Evolutionary conservation across 2,113 vertebrate species (phyloP), one percentile per base, ranked within the genome.

Genomic region (Spea bombifrons): DNA sequence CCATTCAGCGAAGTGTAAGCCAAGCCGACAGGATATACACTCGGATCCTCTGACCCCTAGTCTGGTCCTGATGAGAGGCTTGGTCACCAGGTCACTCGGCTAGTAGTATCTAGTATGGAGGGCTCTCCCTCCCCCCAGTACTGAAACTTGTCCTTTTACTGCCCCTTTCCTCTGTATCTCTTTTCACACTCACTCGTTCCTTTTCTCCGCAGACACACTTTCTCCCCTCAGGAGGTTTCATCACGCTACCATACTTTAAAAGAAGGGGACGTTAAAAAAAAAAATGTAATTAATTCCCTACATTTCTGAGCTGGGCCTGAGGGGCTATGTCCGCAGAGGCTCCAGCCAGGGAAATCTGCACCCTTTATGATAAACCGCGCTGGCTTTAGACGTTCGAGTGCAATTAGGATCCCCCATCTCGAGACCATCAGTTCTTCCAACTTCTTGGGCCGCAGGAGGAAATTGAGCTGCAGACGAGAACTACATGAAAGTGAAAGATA

Each of bases 201-300:
- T 83, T 82, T 78, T 66, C 84, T 82, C 81, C 7, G 2, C 47
- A 6, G 76, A 79, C 3, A 73, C 80, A 30, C 30, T 30, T 74
- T 84, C 71, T 79, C 84, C 84, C 84, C 75, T 73, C 0, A 0
- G 85, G 88, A 86, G 5, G 78, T 81, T 81, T 87, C 70, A 73
- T 88, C 84, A 47, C 76, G 59, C 84, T 88, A 87, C 87, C 83
- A 50, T 86, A 86, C 88, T 92, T 90, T 90, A 89, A 91, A 92
- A 91, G 89, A 87, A 96, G 89, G 87, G 88, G 90, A 89, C 84
- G 85, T 87, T 30, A 80, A 91, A 91, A 90, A 78, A 63, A 89
- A 94, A 95, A 97, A 97, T 94, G 94, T 94, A 97, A 98, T 98
- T 98, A 97, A 97, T 96, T 98, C 95, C 94, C 94, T 94, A 91